These are phyloP conservation scores for Myoxocephalus aenaeus DNA, from an alignment of 2,797 vertebrate genomes.

Conservation along the genomic window DNA sequence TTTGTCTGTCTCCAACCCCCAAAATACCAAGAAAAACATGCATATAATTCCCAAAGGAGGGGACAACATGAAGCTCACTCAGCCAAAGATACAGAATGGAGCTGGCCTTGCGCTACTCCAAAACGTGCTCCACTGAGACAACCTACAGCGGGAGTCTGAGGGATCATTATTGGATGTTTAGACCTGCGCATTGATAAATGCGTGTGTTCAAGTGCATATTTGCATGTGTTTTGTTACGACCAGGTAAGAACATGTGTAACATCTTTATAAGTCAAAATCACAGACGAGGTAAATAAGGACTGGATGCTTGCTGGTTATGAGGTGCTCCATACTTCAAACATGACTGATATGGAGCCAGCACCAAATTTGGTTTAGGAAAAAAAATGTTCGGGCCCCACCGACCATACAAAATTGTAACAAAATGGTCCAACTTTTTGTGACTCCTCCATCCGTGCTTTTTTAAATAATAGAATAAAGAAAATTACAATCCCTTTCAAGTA, in stretches of 20 bases:
- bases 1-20: constrained; percentile 75
- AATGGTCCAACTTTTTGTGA: too few relatives aligned
- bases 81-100: constrained; percentile 56
- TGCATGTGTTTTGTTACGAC: constrained; percentile 13
- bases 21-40: constrained; percentile 76
- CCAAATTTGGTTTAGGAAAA: too few relatives aligned
- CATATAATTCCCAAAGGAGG: constrained; percentile 71
- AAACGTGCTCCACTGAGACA: constrained; percentile 23
- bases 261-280: neutral
- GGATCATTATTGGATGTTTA: constrained; percentile 4
- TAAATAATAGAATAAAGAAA: too few relatives aligned
- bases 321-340: neutral
- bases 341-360: neutral
- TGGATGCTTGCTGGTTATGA: constrained; percentile 1
- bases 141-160: constrained; percentile 3
- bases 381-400: too few relatives aligned
- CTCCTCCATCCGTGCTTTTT: too few relatives aligned
- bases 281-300: constrained; percentile 35
- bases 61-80: constrained; percentile 53
- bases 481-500: too few relatives aligned
- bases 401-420: too few relatives aligned
- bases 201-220: constrained; percentile 4
- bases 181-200: neutral
- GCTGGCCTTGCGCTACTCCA: constrained; percentile 26
- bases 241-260: constrained; percentile 16